Evolutionary conservation across 2,113 vertebrate species (phyloP).

Genomic region (Phoenicopterus ruber): DNA sequence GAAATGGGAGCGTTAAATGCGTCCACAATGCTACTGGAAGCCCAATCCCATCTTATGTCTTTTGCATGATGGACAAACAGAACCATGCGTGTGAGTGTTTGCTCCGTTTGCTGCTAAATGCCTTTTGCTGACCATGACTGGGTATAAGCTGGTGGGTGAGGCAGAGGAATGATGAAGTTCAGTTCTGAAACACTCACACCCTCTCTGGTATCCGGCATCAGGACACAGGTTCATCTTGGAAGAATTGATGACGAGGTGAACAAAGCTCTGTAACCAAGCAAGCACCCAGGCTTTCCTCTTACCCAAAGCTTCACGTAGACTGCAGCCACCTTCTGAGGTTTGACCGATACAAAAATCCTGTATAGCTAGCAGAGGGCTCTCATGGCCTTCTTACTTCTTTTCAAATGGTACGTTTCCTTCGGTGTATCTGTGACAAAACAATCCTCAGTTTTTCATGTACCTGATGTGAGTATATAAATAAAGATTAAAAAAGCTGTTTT

Average conservation of each 20-base stretch:
- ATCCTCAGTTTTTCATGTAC: neutral
- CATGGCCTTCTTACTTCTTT: neutral
- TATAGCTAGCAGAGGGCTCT: neutral
- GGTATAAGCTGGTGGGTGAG: neutral
- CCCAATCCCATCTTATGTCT: neutral
- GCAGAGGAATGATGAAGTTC: neutral
- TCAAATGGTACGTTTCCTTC: neutral
- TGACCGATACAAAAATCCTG: neutral
- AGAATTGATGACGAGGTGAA: neutral
- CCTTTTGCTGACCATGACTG: neutral
- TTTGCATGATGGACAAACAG: neutral
- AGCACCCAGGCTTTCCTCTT: neutral
- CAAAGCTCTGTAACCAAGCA: neutral
- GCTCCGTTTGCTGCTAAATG: neutral
- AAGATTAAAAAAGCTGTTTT: neutral
- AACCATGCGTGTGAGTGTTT: accelerated
- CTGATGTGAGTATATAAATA: neutral
- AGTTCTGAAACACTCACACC: neutral
- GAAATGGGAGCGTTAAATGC: neutral
- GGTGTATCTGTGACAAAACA: neutral
- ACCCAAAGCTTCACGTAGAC: neutral
- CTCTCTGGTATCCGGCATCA: neutral
- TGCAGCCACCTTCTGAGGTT: neutral
- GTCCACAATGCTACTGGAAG: neutral
- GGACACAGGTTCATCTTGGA: neutral